Evolutionary conservation across 1,140 invertebrate species (phyloP).

Genomic region (Zaprionus gabonicus): DNA sequence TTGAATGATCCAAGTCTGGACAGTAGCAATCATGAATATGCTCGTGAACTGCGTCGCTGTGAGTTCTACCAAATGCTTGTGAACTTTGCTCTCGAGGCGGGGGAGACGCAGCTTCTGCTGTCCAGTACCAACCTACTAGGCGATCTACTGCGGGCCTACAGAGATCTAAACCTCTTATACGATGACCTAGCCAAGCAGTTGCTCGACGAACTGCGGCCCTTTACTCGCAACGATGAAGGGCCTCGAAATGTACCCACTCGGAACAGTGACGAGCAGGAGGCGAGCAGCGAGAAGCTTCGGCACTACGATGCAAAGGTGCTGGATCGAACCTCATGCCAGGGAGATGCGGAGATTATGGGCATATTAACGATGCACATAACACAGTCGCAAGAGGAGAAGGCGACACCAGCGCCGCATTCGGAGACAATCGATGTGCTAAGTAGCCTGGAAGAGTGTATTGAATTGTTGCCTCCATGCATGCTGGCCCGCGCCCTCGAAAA

Average conservation of each 20-base stretch:
- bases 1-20: background rate
- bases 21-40: conserved; percentile 5
- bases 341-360: conserved; percentile 10
- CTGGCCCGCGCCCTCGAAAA: conserved; percentile 23
- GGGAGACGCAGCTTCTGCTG: conserved; percentile 70
- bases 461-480: background rate
- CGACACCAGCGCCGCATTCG: conserved; percentile 5
- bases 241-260: background rate
- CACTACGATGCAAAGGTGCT: background rate
- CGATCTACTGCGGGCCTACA: conserved; percentile 51
- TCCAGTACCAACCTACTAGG: conserved; percentile 57
- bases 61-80: conserved; percentile 58
- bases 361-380: conserved; percentile 20
- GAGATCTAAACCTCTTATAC: conserved; percentile 38
- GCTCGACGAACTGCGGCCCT: conserved; percentile 17
- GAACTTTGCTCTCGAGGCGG: conserved; percentile 65
- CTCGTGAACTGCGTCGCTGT: conserved; percentile 34
- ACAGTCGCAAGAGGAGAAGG: background rate
- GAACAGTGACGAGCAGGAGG: too few species aligned
- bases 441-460: conserved; percentile 11
- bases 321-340: background rate
- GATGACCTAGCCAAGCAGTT: conserved; percentile 53
- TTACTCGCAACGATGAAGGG: background rate
- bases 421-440: conserved; percentile 17
- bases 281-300: background rate